A percentile compares a stretch with the other conserved stretches of the same genome.
These are phyloP conservation scores for Okamejei kenojei DNA, from an alignment of 2,797 vertebrate genomes.

Conservation along the genomic window DNA sequence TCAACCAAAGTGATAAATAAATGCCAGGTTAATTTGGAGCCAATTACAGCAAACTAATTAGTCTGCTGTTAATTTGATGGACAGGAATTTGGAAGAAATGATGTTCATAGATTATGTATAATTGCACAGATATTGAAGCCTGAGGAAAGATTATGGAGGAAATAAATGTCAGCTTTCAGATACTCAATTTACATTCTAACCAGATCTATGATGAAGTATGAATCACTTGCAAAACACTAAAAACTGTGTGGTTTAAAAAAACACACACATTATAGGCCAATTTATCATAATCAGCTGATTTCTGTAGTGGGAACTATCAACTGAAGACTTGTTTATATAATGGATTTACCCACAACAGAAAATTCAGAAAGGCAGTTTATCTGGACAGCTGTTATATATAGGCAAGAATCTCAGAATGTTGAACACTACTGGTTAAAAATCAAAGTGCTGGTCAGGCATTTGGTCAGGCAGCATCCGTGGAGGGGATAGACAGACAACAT, in stretches of 20 bases:
- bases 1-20: background rate
- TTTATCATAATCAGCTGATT: background rate
- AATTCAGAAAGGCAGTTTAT: background rate
- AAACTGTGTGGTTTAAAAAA: slow-evolving; percentile 11
- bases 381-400: background rate
- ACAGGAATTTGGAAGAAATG: background rate
- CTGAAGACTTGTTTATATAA: slow-evolving; percentile 11
- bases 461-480: no score
- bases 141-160: background rate
- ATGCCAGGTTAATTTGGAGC: background rate
- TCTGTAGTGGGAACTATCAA: background rate
- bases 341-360: slow-evolving; percentile 17
- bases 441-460: no score
- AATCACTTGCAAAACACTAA: background rate
- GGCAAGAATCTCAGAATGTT: background rate
- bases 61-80: background rate
- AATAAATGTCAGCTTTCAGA: slow-evolving; percentile 8
- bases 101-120: background rate
- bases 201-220: background rate
- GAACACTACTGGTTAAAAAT: no score
- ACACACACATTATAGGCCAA: background rate
- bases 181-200: slow-evolving; percentile 3
- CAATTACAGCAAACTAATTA: background rate
- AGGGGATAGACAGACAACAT: no score
- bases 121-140: background rate